phyloP scores from a whole-genome alignment of 2,797 vertebrate genomes.

The Phalanger gymnotis region DNA sequence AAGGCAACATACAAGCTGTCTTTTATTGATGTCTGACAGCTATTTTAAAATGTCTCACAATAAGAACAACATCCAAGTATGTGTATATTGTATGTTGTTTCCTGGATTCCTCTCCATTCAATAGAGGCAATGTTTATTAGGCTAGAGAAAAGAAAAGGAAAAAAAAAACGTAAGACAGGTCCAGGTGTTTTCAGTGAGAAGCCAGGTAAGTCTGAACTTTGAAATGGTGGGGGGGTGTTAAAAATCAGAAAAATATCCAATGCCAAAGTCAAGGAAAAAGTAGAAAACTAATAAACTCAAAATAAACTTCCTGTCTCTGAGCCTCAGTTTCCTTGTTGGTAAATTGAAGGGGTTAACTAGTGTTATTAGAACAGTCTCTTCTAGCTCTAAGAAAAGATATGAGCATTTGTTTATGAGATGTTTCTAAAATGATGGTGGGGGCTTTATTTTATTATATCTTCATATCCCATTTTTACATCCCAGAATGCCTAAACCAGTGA shows the following conservation, averaged over 20 bases:
- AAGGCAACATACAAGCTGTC: slow-evolving; percentile 31
- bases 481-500: not conserved
- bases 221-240: slow-evolving; percentile 11
- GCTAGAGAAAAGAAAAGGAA: slow-evolving; percentile 44
- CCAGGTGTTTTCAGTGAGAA: slow-evolving; percentile 13
- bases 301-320: not conserved
- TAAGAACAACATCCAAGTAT: slow-evolving; percentile 55
- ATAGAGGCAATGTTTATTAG: slow-evolving; percentile 59
- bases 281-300: slow-evolving; percentile 1
- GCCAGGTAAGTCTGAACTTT: slow-evolving; percentile 55
- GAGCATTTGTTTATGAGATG: not conserved
- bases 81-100: slow-evolving; percentile 57
- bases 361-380: not conserved
- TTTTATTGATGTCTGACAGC: slow-evolving; percentile 66
- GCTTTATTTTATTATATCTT: not conserved
- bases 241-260: slow-evolving; percentile 30
- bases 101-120: slow-evolving; percentile 48
- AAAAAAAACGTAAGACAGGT: not conserved
- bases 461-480: not conserved
- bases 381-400: not conserved
- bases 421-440: not conserved
- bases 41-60: slow-evolving; percentile 57
- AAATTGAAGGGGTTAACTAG: not conserved
- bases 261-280: slow-evolving; percentile 1
- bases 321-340: not conserved